These are phyloP conservation scores for Brachyrhaphis roseni DNA, from an alignment of 2,797 vertebrate species.

Conservation along the genomic window DNA sequence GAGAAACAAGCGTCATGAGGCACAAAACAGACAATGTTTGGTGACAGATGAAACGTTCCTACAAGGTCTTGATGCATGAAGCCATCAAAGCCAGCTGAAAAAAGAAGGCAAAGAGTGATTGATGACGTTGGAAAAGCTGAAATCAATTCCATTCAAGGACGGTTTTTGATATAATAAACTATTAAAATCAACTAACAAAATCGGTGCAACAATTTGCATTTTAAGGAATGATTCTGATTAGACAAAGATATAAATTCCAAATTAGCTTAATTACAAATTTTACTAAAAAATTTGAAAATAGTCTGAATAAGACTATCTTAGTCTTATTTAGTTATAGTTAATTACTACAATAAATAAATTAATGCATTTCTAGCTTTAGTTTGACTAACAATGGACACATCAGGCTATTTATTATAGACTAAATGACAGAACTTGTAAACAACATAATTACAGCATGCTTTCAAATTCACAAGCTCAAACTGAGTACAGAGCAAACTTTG, in stretches of 20 bases:
- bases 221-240: not conserved
- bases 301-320: not conserved
- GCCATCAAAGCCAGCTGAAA: not conserved
- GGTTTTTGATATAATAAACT: not conserved
- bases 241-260: not conserved
- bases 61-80: not conserved
- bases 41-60: conserved; percentile 35
- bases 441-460: not conserved
- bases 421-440: not conserved
- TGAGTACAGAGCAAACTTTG: not conserved
- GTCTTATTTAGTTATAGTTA: not conserved
- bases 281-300: not conserved
- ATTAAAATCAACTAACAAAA: not conserved
- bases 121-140: not conserved
- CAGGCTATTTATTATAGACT: not conserved
- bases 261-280: not conserved
- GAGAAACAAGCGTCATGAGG: conserved; percentile 44
- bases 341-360: not conserved
- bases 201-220: not conserved
- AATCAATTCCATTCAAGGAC: not conserved
- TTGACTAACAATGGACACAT: not conserved
- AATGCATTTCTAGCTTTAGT: not conserved
- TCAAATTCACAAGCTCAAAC: not conserved
- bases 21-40: conserved; percentile 45
- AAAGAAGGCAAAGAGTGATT: not conserved